Evolutionary conservation across 1,140 invertebrate species (phyloP).

Genomic region (Hyles vespertilio): DNA sequence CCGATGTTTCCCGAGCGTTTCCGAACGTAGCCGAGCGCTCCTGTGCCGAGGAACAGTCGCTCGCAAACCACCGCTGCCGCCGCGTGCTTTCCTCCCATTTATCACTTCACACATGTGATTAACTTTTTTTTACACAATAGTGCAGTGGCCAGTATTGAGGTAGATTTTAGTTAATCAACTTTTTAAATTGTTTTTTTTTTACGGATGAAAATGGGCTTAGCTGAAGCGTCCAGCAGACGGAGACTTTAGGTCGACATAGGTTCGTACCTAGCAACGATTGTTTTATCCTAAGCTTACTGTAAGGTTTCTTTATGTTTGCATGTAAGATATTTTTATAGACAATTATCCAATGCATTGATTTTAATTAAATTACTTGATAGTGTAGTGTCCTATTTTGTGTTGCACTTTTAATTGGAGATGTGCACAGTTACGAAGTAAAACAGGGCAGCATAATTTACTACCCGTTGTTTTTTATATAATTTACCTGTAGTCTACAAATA

Average conservation of each 20-base stretch:
- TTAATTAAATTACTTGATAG: too few species aligned
- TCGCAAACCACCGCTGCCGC: conserved; percentile 10
- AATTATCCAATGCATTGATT: too few species aligned
- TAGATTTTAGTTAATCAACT: not conserved
- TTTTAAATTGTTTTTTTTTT: conserved; percentile 22
- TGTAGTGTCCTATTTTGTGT: too few species aligned
- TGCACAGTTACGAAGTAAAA: too few species aligned
- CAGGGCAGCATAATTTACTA: too few species aligned
- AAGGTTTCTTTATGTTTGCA: too few species aligned
- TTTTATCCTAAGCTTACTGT: too few species aligned
- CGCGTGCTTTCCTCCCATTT: conserved; percentile 17
- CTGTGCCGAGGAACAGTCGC: conserved; percentile 34
- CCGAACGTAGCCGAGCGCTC: conserved; percentile 1
- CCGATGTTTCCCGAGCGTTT: not conserved
- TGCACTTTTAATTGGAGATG: too few species aligned
- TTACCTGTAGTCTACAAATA: too few species aligned
- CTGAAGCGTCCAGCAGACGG: conserved; percentile 27
- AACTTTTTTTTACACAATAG: conserved; percentile 43
- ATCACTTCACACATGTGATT: conserved; percentile 19
- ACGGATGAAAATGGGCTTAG: conserved; percentile 39
- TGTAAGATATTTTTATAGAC: not conserved
- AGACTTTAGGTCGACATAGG: conserved; percentile 43
- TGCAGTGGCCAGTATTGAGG: conserved; percentile 28
- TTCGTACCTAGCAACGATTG: conserved; percentile 21
- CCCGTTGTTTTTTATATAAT: too few species aligned